Percentiles rank a stretch among this genome's conserved stretches.
Conservation (phyloP, 2,888 invertebrate species). For the Clostera curtula region DNA sequence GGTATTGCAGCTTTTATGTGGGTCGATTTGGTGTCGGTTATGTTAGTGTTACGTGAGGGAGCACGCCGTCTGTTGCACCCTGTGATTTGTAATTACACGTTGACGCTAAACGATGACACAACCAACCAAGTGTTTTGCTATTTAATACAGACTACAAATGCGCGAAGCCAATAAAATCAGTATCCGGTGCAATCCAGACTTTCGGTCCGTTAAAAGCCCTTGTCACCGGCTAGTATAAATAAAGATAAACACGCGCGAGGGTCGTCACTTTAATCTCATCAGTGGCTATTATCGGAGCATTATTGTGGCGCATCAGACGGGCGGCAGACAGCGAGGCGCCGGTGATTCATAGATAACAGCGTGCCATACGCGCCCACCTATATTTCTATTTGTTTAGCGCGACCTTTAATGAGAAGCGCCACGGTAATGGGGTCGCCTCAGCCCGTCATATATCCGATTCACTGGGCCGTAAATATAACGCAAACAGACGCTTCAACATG, state of each 20-base stretch:
- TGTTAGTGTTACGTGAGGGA: constrained; percentile 59
- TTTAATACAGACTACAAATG: no score
- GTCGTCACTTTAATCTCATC: constrained; percentile 58
- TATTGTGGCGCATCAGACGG: constrained; percentile 62
- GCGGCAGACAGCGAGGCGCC: constrained; percentile 67
- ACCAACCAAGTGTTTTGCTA: no score
- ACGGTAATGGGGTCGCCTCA: constrained; percentile 47
- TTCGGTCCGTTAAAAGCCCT: constrained; percentile 10
- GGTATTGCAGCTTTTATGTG: constrained; percentile 72
- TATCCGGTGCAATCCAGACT: no score
- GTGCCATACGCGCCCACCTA: constrained; percentile 59
- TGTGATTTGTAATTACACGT: constrained; percentile 24
- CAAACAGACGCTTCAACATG: constrained; percentile 16
- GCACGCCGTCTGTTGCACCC: constrained; percentile 20
- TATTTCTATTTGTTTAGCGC: constrained; percentile 61
- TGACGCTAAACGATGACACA: constrained; percentile 10
- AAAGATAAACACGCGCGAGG: constrained; percentile 38
- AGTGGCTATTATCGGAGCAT: constrained; percentile 58
- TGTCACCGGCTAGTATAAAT: constrained; percentile 20
- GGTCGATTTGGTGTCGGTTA: constrained; percentile 62
- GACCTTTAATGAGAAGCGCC: constrained; percentile 61
- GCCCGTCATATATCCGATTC: constrained; percentile 31
- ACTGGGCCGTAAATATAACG: constrained; percentile 42
- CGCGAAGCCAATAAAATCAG: no score
- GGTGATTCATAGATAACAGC: constrained; percentile 68